Evolutionary conservation across 2,113 vertebrate genomes (phyloP), one percentile per base, ranked within the genome.

Genomic region (Stictonetta naevosa): DNA sequence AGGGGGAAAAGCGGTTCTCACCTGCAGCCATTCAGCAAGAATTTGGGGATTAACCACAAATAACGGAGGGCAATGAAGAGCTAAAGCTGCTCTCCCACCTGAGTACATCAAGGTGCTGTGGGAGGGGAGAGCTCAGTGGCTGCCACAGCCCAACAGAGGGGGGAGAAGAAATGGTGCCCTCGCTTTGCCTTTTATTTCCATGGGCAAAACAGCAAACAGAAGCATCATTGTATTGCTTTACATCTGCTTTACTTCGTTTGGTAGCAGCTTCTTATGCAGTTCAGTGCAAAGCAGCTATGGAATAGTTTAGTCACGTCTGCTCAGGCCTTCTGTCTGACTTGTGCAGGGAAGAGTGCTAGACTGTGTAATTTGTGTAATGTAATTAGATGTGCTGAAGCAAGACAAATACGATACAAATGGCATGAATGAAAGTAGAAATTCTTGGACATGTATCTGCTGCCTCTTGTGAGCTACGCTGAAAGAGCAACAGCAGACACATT

Each of bases 391-490:
- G 2, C 5, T 77, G 85, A 93, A 92, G 40, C 52, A 90, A 90
- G 42, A 55, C 21, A 33, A 16, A 4, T 13, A n/a, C 20, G 33
- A 69, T 8, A 10, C 60, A 72, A 85, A 81, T 19, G 2, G 66
- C 4, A 31, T 60, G 85, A 95, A 67, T 88, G 60, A 59, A 60
- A 66, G 31, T 22, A 72, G 86, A 44, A 94, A 69, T 36, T 83
- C 36, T 90, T 78, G 58, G 77, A 87, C 94, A 82, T 82, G 92
- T 81, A 84, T 95, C 77, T 96, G 92, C 95, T 96, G 95, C 95
- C 96, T 89, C 95, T 88, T 78, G 92, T 93, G 95, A 95, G 69
- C 77, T 42, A 36, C 15, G 10, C 62, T 85, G 86, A 89, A 89
- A 97, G 4, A 95, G 86, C 95, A 96, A 8, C 14, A 79, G 74